These are phyloP conservation scores for Herpetotheres cachinnans DNA, from an alignment of 2,113 vertebrate species.

Conservation along the genomic window DNA sequence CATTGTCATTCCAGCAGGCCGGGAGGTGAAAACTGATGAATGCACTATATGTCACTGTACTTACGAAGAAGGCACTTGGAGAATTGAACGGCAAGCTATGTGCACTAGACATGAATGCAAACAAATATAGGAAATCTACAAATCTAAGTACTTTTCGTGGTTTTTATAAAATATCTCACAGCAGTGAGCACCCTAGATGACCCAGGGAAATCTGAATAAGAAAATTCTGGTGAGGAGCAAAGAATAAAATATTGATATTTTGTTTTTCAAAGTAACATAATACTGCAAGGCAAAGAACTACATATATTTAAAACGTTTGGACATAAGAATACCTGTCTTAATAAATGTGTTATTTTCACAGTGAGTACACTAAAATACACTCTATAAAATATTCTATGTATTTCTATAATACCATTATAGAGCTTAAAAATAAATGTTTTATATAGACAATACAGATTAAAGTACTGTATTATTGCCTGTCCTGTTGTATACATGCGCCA, in stretches of 20 bases:
- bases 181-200: neutral
- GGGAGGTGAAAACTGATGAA: constrained; percentile 94
- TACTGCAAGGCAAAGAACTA: constrained; percentile 50
- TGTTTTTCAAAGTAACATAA: constrained; percentile 49
- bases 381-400: constrained; percentile 76
- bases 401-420: constrained; percentile 75
- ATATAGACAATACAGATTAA: constrained; percentile 74
- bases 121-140: constrained; percentile 77
- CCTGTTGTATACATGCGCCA: neutral
- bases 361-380: constrained; percentile 73
- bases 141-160: neutral
- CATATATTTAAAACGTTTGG: constrained; percentile 63
- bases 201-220: neutral
- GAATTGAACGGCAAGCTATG: constrained; percentile 94
- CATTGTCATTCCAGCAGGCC: constrained; percentile 91
- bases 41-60: constrained; percentile 98
- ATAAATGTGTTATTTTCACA: constrained; percentile 83
- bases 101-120: constrained; percentile 96
- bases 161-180: constrained; percentile 62
- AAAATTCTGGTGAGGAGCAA: constrained; percentile 26
- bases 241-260: constrained; percentile 33
- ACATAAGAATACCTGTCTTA: constrained; percentile 70
- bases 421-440: constrained; percentile 79
- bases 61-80: constrained; percentile 96
- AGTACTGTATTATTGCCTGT: constrained; percentile 52